phyloP scores from a whole-genome alignment of 2,797 vertebrate genomes.

The Loriculus beryllinus region DNA sequence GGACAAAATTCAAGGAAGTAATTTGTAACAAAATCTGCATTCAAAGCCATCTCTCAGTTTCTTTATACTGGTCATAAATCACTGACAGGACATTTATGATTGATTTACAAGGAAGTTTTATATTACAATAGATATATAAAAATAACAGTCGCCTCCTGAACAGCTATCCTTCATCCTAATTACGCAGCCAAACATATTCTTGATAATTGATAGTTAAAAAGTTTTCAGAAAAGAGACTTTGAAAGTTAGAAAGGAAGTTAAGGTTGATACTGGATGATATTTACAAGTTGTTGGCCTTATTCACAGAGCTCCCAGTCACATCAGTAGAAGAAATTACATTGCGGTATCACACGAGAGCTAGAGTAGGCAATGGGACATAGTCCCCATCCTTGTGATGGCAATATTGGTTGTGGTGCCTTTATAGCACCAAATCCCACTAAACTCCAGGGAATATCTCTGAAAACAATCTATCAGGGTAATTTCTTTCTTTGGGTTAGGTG shows the following conservation, averaged over 20 bases:
- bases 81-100: constrained; percentile 13
- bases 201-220: not conserved
- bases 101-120: constrained; percentile 29
- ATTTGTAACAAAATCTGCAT: constrained; percentile 9
- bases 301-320: not conserved
- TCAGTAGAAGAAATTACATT: not conserved
- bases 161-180: constrained; percentile 19
- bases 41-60: constrained; percentile 4
- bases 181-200: not conserved
- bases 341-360: not conserved
- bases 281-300: not conserved
- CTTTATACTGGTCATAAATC: not conserved
- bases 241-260: not conserved
- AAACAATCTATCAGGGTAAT: not conserved
- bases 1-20: not conserved
- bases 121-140: not conserved
- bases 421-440: not conserved
- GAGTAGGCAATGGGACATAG: not conserved
- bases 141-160: not conserved
- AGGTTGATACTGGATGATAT: not conserved
- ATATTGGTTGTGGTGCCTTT: not conserved
- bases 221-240: not conserved
- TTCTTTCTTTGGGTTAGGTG: not conserved
- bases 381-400: not conserved
- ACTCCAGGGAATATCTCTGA: not conserved